Percentiles rank a stretch among this genome's conserved stretches.
phyloP scores from a whole-genome alignment of 2,113 vertebrate species.

The Numenius arquata region DNA sequence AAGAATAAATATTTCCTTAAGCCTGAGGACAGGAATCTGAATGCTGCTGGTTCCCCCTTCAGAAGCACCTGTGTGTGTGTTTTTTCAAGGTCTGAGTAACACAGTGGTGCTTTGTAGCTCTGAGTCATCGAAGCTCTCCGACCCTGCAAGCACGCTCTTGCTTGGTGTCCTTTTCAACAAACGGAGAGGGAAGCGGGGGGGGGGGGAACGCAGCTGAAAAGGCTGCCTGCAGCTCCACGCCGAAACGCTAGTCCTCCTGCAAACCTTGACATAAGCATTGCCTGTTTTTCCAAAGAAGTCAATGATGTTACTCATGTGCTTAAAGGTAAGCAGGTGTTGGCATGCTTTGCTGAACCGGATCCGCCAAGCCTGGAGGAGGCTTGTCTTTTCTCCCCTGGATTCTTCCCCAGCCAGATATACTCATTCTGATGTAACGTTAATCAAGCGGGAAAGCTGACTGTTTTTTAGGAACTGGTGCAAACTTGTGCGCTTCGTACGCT shows the following conservation, averaged over 20 bases:
- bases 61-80: conserved; percentile 3
- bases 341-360: neutral
- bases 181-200: neutral
- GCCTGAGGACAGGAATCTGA: conserved; percentile 4
- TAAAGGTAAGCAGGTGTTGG: neutral
- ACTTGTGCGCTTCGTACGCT: neutral
- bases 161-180: neutral
- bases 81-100: neutral
- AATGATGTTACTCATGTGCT: neutral
- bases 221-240: neutral
- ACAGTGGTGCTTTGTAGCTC: neutral
- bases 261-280: neutral
- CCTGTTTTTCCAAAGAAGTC: neutral
- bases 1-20: conserved; percentile 51
- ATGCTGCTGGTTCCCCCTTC: conserved; percentile 6
- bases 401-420: neutral
- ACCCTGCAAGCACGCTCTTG: neutral
- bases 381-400: neutral
- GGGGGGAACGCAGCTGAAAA: neutral
- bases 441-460: neutral
- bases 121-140: neutral
- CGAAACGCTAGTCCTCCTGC: neutral
- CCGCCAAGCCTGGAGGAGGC: neutral
- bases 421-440: neutral
- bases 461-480: neutral